These are phyloP conservation scores for Drosophila pseudoobscura DNA, from an alignment of 1,140 invertebrate species.

Conservation along the genomic window DNA sequence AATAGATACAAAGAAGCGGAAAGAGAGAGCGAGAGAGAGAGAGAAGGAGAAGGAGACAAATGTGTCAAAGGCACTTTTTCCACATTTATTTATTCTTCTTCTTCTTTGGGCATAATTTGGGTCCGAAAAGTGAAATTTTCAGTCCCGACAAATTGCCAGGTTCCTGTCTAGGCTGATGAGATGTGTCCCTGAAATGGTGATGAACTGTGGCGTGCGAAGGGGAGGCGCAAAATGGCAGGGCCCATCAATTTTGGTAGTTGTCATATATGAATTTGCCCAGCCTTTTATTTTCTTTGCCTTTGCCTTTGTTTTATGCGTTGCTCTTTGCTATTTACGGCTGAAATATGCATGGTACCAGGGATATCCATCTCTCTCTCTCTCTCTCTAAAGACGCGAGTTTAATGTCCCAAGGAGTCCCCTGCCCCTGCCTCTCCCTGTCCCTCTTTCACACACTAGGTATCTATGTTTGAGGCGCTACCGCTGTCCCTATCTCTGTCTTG, in stretches of 20 bases:
- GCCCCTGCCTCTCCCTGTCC: too few species aligned
- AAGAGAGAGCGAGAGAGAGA: background rate
- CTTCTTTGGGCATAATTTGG: conserved; percentile 17
- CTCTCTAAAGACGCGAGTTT: conserved; percentile 41
- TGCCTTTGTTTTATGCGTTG: conserved; percentile 66
- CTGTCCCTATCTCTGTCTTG: conserved; percentile 6
- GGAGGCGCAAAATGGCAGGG: background rate
- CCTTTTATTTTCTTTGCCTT: conserved; percentile 52
- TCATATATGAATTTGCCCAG: conserved; percentile 75
- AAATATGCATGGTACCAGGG: conserved; percentile 44
- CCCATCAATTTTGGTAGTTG: conserved; percentile 65
- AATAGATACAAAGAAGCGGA: conserved; percentile 10
- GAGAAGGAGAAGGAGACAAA: conserved; percentile 5
- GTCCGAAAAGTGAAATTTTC: conserved; percentile 46
- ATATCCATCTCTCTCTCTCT: background rate
- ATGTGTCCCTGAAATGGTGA: background rate
- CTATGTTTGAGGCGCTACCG: background rate
- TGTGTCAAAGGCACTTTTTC: conserved; percentile 16
- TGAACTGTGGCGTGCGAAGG: conserved; percentile 1
- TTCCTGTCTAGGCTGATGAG: background rate
- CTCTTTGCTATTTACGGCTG: conserved; percentile 53
- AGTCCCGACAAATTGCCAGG: conserved; percentile 30
- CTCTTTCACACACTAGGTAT: background rate
- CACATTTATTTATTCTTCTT: too few species aligned
- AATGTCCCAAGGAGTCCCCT: conserved; percentile 44